These are phyloP conservation scores for Drosophila hydei DNA, from an alignment of 1,140 invertebrate species.

Conservation along the genomic window DNA sequence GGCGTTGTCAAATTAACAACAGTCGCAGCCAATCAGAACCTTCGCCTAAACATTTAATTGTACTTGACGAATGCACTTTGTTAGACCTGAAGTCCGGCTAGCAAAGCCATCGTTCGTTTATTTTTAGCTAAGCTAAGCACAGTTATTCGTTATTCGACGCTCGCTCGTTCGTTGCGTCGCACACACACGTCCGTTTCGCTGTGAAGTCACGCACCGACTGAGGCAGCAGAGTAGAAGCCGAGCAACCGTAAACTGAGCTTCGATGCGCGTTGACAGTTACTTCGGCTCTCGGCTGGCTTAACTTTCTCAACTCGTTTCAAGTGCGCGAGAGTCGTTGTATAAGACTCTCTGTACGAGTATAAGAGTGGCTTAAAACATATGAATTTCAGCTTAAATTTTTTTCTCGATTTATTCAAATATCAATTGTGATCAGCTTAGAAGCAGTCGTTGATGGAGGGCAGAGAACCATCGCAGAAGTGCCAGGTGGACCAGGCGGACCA, in stretches of 20 bases:
- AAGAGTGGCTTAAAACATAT: conserved; percentile 10
- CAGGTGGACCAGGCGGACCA: conserved; percentile 1
- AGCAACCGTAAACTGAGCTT: conserved; percentile 40
- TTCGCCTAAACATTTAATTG: background rate
- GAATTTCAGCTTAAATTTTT: background rate
- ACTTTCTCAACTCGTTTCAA: conserved; percentile 28
- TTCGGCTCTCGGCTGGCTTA: conserved; percentile 14
- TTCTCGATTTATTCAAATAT: conserved; percentile 1
- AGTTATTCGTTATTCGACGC: background rate
- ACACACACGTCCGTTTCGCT: conserved; percentile 44
- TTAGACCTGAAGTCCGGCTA: conserved; percentile 63
- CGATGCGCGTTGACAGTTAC: conserved; percentile 33
- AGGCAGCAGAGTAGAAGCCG: conserved; percentile 16
- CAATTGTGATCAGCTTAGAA: background rate
- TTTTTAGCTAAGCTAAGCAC: background rate
- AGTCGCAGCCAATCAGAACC: background rate
- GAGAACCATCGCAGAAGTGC: background rate
- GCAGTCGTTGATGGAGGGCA: conserved; percentile 2
- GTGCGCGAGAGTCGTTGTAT: background rate
- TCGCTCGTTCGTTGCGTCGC: background rate
- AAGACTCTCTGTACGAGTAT: conserved; percentile 8
- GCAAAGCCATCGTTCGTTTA: conserved; percentile 61
- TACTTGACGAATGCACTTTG: conserved; percentile 60
- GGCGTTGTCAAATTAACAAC: background rate
- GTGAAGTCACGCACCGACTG: conserved; percentile 67